Evolutionary conservation across 2,888 invertebrate species (phyloP).

Genomic region (Neocrepidodera transversa): DNA sequence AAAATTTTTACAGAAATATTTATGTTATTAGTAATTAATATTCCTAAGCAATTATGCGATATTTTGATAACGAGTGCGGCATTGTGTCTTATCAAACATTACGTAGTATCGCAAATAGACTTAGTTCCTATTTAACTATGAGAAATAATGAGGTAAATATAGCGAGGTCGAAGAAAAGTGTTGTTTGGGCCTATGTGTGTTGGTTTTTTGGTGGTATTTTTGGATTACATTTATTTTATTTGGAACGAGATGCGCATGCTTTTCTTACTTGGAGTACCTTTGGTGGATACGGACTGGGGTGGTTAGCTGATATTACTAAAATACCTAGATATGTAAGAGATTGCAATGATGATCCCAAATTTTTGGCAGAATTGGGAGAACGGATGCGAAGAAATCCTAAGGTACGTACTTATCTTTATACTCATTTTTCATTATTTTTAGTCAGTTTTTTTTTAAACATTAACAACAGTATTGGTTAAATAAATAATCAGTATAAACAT

Average conservation of each 20-base stretch:
- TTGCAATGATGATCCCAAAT: conserved; percentile 76
- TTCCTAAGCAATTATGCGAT: conserved; percentile 15
- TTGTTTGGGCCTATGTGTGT: conserved; percentile 76
- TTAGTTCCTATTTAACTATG: conserved; percentile 28
- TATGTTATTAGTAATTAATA: neutral
- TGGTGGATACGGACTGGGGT: conserved; percentile 88
- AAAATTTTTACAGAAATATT: neutral
- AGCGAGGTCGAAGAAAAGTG: conserved; percentile 61
- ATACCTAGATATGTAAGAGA: conserved; percentile 87
- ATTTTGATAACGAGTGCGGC: conserved; percentile 22
- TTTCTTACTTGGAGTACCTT: conserved; percentile 89
- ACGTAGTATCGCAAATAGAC: conserved; percentile 27
- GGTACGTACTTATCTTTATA: too few relatives aligned
- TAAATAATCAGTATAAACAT: too few relatives aligned
- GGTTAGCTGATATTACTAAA: conserved; percentile 83
- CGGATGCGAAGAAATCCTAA: conserved; percentile 70
- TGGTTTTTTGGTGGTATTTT: conserved; percentile 90
- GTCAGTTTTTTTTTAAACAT: neutral
- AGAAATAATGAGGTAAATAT: conserved; percentile 22
- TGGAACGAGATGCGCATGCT: conserved; percentile 87
- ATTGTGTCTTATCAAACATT: conserved; percentile 30
- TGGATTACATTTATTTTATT: conserved; percentile 90
- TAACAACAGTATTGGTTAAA: too few relatives aligned
- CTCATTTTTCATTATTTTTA: too few relatives aligned
- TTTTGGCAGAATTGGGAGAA: conserved; percentile 69